Conservation (phyloP, 2,888 invertebrate species). For the Nomada hirtipes region DNA sequence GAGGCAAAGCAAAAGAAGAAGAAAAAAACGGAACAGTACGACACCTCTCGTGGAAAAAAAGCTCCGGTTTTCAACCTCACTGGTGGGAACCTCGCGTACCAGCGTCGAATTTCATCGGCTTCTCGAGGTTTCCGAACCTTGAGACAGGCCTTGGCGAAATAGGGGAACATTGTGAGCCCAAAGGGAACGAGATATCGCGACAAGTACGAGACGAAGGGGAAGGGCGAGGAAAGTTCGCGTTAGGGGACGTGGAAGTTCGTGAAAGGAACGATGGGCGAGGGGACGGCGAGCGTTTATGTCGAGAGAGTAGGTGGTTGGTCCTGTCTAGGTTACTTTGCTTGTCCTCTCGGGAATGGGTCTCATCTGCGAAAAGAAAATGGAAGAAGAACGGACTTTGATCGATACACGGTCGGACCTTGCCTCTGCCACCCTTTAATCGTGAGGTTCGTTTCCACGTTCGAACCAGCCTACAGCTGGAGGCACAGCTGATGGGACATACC, state of each 20-base stretch:
- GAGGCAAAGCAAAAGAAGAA: conserved; percentile 34
- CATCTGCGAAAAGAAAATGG: conserved; percentile 43
- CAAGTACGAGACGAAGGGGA: conserved; percentile 3
- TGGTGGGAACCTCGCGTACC: conserved; percentile 32
- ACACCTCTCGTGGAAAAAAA: conserved; percentile 19
- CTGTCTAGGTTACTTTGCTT: conserved; percentile 62
- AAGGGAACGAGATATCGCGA: conserved; percentile 20
- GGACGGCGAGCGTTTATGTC: conserved; percentile 36
- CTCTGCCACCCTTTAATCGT: conserved; percentile 11
- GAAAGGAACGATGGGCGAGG: conserved; percentile 24
- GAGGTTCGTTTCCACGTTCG: conserved; percentile 42
- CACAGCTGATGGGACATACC: conserved; percentile 69
- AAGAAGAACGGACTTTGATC: conserved; percentile 45
- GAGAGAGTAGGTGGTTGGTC: conserved; percentile 44
- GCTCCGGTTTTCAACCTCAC: background rate
- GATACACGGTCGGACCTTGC: conserved; percentile 43
- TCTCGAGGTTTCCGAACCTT: conserved; percentile 59
- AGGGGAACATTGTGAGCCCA: conserved; percentile 50
- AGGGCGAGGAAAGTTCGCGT: conserved; percentile 9
- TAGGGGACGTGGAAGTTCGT: conserved; percentile 21
- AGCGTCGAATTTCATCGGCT: conserved; percentile 72
- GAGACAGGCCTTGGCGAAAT: conserved; percentile 29
- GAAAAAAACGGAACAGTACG: background rate
- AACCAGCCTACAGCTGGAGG: conserved; percentile 63
- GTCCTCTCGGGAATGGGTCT: conserved; percentile 54